Evolutionary conservation across 2,797 vertebrate species (phyloP).

Genomic region (Numenius phaeopus): DNA sequence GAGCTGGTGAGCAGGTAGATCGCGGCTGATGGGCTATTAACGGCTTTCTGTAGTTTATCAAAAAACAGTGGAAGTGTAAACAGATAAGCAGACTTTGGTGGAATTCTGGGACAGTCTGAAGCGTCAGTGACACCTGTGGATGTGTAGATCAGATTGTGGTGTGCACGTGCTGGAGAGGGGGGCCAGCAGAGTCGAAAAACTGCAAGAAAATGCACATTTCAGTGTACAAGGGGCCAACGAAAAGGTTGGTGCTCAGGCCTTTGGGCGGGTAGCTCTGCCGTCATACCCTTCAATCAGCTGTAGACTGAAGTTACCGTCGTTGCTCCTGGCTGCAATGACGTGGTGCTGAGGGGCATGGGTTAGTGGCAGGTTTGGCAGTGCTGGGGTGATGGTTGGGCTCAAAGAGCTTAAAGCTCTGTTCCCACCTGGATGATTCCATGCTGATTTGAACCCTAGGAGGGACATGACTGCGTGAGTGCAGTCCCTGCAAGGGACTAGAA

Average conservation of each 20-base stretch:
- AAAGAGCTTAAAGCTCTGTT: not conserved
- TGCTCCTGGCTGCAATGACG: not conserved
- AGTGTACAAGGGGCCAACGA: fast-evolving
- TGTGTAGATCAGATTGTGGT: not conserved
- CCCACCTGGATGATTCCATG: not conserved
- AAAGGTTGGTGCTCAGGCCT: not conserved
- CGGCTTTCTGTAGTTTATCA: not conserved
- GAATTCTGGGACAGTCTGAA: not conserved
- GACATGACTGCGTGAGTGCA: not conserved
- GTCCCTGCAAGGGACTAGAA: not conserved
- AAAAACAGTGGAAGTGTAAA: not conserved
- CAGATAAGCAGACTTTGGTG: not conserved
- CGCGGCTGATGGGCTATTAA: not conserved
- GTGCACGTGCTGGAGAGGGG: not conserved
- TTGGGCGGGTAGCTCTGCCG: not conserved
- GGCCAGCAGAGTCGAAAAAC: not conserved
- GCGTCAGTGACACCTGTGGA: not conserved
- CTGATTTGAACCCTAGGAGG: not conserved
- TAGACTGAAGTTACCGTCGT: not conserved
- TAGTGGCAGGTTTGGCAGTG: not conserved
- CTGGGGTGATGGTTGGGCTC: not conserved
- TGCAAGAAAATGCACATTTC: not conserved
- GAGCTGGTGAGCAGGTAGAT: not conserved
- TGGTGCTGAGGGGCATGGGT: not conserved
- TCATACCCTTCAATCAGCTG: not conserved